These are phyloP conservation scores for Crossaster papposus DNA, from an alignment of 53 echinoderm and acorn worm genomes.

Conservation along the genomic window DNA sequence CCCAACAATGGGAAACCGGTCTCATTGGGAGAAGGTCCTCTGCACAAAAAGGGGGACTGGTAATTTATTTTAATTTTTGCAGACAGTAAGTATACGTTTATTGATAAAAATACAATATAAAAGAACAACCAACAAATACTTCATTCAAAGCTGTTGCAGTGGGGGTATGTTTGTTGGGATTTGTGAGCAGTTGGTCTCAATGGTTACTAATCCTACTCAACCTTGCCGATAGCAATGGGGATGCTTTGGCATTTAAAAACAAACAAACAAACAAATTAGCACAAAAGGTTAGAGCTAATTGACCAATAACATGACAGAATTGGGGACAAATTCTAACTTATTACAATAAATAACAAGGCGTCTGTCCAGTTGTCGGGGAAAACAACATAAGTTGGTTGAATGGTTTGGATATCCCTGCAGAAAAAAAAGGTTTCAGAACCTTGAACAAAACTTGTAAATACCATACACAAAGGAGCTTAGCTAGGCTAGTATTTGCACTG, in stretches of 20 bases:
- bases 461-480: too few species aligned
- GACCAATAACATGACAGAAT: not conserved
- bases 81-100: not conserved
- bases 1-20: not conserved
- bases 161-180: not conserved
- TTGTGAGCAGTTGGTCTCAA: not conserved
- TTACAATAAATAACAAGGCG: too few species aligned
- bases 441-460: too few species aligned
- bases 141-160: not conserved
- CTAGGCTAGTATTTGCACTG: not conserved
- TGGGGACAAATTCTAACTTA: too few species aligned
- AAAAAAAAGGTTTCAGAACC: too few species aligned
- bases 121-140: conserved; percentile 33
- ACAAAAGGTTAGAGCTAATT: not conserved
- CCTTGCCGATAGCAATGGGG: conserved; percentile 20
- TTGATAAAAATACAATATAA: not conserved
- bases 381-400: too few species aligned
- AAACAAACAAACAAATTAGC: not conserved
- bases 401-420: too few species aligned
- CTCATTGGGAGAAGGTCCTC: not conserved
- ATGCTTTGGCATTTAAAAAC: not conserved
- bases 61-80: not conserved
- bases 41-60: conserved; percentile 10
- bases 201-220: not conserved
- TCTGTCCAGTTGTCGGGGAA: too few species aligned